phyloP scores from a whole-genome alignment of 2,113 vertebrate genomes.

The Cyprinodon brontotheroides region DNA sequence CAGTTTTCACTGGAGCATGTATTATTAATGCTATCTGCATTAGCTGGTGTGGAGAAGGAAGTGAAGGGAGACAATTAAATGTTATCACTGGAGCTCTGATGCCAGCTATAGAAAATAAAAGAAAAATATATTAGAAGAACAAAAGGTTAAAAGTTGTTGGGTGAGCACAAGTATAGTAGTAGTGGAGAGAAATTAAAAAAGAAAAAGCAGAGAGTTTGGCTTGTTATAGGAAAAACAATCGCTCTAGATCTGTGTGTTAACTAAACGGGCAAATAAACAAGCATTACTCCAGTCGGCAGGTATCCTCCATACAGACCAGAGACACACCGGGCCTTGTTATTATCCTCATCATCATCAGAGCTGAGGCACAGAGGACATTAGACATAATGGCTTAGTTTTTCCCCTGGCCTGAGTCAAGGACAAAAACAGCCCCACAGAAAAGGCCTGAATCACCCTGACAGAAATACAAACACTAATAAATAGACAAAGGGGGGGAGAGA shows the following conservation, averaged over 20 bases:
- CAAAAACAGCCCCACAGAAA: conserved; percentile 32
- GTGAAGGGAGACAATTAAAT: conserved; percentile 36
- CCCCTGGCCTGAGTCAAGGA: conserved; percentile 42
- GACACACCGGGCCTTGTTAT: conserved; percentile 46
- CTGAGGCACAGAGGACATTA: conserved; percentile 44
- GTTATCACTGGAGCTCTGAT: conserved; percentile 35
- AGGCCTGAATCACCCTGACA: conserved; percentile 22
- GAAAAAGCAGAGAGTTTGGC: conserved; percentile 42
- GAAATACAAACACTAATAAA: conserved; percentile 10
- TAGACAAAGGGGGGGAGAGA: conserved; percentile 1
- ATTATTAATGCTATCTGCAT: conserved; percentile 36
- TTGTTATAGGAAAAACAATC: conserved; percentile 4
- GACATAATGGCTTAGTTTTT: conserved; percentile 28
- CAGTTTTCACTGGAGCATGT: conserved; percentile 28
- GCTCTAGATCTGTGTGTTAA: conserved; percentile 11
- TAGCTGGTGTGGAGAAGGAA: conserved; percentile 30
- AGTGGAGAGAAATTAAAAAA: neutral
- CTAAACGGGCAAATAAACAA: neutral
- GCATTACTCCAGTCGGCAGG: neutral
- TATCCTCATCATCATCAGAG: conserved; percentile 47
- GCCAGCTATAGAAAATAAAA: conserved; percentile 7
- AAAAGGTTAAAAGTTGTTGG: conserved; percentile 1
- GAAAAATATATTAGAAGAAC: neutral
- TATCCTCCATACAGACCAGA: conserved; percentile 16
- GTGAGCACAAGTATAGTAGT: neutral